Evolutionary conservation across 2,113 vertebrate genomes (phyloP).

Genomic region (Triplophysa siluroides): DNA sequence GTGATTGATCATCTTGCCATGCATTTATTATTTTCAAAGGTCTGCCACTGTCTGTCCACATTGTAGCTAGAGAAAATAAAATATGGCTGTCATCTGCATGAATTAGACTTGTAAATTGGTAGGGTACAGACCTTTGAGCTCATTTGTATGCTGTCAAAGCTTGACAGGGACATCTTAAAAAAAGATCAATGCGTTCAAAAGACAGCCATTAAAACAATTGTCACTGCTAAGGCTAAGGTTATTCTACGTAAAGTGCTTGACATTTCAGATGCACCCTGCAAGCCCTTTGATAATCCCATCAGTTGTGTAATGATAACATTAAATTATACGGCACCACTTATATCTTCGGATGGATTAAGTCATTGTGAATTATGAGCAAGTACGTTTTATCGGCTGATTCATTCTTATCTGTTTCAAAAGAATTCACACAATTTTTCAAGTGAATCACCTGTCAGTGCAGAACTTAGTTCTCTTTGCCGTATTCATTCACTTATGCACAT

Average conservation of each 20-base stretch:
- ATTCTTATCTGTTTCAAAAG: not conserved
- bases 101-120: slow-evolving; percentile 70
- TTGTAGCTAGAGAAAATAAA: slow-evolving; percentile 39
- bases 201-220: no score
- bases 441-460: slow-evolving; percentile 2
- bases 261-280: not conserved
- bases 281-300: not conserved
- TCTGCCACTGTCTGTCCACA: slow-evolving; percentile 26
- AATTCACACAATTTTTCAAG: not conserved
- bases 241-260: not conserved
- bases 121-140: slow-evolving; percentile 56
- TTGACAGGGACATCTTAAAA: no score
- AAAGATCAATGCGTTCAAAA: no score
- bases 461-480: not conserved
- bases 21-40: not conserved
- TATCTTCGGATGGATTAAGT: not conserved
- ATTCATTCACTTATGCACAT: not conserved
- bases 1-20: not conserved
- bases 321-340: not conserved
- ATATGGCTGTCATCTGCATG: slow-evolving; percentile 61
- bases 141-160: slow-evolving; percentile 61
- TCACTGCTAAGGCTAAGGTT: not conserved
- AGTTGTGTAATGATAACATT: not conserved
- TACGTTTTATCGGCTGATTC: not conserved
- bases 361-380: slow-evolving; percentile 5